phyloP scores from a whole-genome alignment of 2,113 vertebrate species.

The Prochilodus magdalenae region DNA sequence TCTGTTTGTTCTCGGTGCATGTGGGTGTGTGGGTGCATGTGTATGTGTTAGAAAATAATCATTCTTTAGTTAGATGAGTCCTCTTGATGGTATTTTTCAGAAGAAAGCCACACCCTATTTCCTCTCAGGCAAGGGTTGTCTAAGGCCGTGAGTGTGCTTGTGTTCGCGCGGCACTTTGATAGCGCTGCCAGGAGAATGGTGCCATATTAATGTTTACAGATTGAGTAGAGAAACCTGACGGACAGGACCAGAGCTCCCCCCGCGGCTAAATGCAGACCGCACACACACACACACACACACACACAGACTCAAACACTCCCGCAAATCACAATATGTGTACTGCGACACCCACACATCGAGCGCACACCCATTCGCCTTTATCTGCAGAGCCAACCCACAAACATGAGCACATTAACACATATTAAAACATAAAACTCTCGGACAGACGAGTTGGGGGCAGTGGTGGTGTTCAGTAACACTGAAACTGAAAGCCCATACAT shows the following conservation, averaged over 20 bases:
- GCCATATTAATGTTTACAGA: slow-evolving; percentile 72
- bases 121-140: slow-evolving; percentile 45
- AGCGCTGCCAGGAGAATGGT: slow-evolving; percentile 64
- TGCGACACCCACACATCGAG: slow-evolving; percentile 19
- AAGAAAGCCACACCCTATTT: slow-evolving; percentile 45
- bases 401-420: not conserved
- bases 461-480: too few species aligned
- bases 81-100: slow-evolving; percentile 49
- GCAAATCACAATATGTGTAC: slow-evolving; percentile 31
- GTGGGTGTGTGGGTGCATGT: slow-evolving; percentile 11
- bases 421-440: not conserved
- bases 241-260: slow-evolving; percentile 69
- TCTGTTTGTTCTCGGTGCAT: not conserved
- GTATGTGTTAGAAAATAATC: slow-evolving; percentile 27
- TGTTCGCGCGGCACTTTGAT: slow-evolving; percentile 67
- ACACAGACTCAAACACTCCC: slow-evolving; percentile 7
- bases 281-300: slow-evolving; percentile 54
- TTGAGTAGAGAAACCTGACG: slow-evolving; percentile 75
- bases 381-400: not conserved
- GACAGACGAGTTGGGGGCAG: not conserved
- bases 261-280: slow-evolving; percentile 50
- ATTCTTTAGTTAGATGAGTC: slow-evolving; percentile 40
- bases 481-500: too few species aligned
- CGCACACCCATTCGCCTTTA: slow-evolving; percentile 26
- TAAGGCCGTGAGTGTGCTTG: slow-evolving; percentile 36